Conservation (phyloP, 1,140 invertebrate genomes). For the Euwallacea fornicatus region DNA sequence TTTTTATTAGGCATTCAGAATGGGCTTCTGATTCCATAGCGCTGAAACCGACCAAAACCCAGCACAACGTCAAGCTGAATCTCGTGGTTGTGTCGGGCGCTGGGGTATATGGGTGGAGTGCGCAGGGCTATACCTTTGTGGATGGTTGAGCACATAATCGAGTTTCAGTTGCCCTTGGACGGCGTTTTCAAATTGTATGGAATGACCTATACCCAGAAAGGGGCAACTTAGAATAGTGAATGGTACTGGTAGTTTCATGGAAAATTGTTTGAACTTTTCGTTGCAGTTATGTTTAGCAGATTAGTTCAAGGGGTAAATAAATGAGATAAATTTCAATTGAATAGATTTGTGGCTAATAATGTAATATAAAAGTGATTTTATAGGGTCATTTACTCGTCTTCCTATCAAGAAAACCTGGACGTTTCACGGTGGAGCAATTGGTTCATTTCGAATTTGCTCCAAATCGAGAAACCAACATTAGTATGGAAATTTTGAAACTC, state of each 20-base stretch:
- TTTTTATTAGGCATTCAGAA: too few relatives aligned
- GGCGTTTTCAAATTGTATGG: neutral
- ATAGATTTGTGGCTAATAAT: too few relatives aligned
- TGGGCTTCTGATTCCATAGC: too few relatives aligned
- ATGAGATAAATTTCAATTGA: slow-evolving; percentile 5
- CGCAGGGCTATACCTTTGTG: slow-evolving; percentile 10
- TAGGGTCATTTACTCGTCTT: slow-evolving; percentile 16
- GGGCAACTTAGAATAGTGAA: neutral
- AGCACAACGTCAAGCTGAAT: too few relatives aligned
- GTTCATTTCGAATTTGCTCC: slow-evolving; percentile 25
- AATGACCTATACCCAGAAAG: neutral
- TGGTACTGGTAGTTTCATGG: slow-evolving; percentile 6
- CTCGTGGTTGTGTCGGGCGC: slow-evolving; percentile 61
- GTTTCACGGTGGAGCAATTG: slow-evolving; percentile 25
- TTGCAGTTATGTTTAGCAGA: slow-evolving; percentile 16
- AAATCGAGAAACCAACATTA: slow-evolving; percentile 36
- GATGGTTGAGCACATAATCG: slow-evolving; percentile 5
- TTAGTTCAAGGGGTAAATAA: slow-evolving; percentile 14
- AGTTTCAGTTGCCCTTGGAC: neutral
- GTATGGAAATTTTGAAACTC: neutral
- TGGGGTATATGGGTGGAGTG: slow-evolving; percentile 53
- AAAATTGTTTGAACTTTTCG: slow-evolving; percentile 18
- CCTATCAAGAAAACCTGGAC: slow-evolving; percentile 20
- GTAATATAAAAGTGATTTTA: neutral
- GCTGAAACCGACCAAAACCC: too few relatives aligned